Conservation (phyloP, 2,797 vertebrate species). For the Danio choprae region DNA sequence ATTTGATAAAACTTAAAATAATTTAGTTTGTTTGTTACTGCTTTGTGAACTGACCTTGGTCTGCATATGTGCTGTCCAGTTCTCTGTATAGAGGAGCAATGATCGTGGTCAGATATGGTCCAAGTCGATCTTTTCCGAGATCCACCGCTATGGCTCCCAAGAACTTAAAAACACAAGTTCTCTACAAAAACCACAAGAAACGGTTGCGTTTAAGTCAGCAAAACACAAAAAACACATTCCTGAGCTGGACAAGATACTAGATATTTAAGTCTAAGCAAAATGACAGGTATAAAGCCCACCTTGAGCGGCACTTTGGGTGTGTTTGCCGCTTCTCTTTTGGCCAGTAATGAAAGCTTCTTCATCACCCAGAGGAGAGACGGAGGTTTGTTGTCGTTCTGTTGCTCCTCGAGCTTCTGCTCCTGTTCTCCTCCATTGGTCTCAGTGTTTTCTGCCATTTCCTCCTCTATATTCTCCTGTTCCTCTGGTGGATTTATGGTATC, state of each 20-base stretch:
- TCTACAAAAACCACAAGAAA: constrained; percentile 72
- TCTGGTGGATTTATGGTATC: constrained; percentile 61
- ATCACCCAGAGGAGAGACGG: constrained; percentile 91
- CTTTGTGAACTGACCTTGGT: constrained; percentile 84
- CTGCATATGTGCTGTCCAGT: constrained; percentile 94
- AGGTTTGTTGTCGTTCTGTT: constrained; percentile 73
- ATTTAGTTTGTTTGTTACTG: neutral
- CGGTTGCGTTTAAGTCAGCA: neutral
- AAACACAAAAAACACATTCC: neutral
- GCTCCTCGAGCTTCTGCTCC: constrained; percentile 60
- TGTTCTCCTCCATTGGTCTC: constrained; percentile 41
- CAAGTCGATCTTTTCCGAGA: constrained; percentile 86
- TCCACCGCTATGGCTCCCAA: constrained; percentile 90
- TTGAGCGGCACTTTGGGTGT: constrained; percentile 89
- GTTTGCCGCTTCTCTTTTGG: constrained; percentile 90
- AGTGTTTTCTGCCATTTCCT: neutral
- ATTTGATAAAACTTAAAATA: too few relatives aligned
- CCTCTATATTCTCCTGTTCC: constrained; percentile 29
- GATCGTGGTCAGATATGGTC: constrained; percentile 87
- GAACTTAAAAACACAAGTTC: constrained; percentile 96
- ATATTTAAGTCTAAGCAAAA: neutral
- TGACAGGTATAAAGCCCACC: constrained; percentile 70
- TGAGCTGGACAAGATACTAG: neutral
- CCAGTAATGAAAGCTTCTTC: constrained; percentile 86
- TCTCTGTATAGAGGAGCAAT: constrained; percentile 91